Percentiles rank a stretch among this genome's conserved stretches.
Conservation (phyloP, 2,888 invertebrate species). For the Nipponacmea schrenckii region DNA sequence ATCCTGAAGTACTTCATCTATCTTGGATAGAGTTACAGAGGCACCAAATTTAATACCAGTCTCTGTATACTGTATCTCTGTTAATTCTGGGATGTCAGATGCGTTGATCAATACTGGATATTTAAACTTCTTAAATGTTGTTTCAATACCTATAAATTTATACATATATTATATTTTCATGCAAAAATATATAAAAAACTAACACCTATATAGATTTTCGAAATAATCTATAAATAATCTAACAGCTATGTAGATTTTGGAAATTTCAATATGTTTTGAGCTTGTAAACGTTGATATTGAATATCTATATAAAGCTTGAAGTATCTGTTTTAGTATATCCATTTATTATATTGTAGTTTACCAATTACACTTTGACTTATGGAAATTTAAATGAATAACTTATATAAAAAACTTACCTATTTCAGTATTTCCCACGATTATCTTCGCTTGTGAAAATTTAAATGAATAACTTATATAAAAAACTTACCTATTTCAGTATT, state of each 20-base stretch:
- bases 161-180: neutral
- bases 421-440: too few species aligned
- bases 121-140: constrained; percentile 86
- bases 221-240: too few species aligned
- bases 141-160: constrained; percentile 76
- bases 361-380: constrained; percentile 72
- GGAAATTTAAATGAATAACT: too few species aligned
- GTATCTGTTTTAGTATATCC: constrained; percentile 92
- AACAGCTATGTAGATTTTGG: constrained; percentile 46
- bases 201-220: too few species aligned
- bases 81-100: constrained; percentile 76
- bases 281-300: constrained; percentile 65
- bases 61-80: constrained; percentile 70
- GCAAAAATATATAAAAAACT: too few species aligned
- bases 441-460: neutral
- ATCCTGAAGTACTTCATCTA: constrained; percentile 72
- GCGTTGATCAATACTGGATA: constrained; percentile 79
- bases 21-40: constrained; percentile 78
- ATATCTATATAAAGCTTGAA: constrained; percentile 26
- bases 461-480: too few species aligned
- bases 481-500: constrained; percentile 85
- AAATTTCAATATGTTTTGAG: constrained; percentile 73
- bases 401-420: constrained; percentile 69
- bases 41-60: constrained; percentile 80
- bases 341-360: constrained; percentile 78